Base-by-base conservation (phyloP, 2,888 invertebrate genomes). In the Macrophya alboannulata region DNA sequence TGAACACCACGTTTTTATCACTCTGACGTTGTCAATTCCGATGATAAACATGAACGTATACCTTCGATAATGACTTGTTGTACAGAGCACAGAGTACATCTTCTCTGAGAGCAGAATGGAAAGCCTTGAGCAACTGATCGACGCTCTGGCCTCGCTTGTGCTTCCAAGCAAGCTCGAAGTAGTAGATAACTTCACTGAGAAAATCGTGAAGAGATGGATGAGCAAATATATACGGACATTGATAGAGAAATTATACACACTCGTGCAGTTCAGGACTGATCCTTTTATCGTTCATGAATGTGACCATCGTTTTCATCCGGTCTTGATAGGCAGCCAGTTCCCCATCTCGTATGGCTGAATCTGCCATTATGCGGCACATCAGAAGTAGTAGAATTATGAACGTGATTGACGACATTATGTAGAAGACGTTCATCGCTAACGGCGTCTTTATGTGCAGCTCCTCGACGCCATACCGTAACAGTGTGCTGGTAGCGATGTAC, bases 91-190 rank as follows among this genome's bases (percentile, higher is more conserved):
- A 88, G 12, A 89, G 55, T 10, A 89, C 84, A 71, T 89, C 88
- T 84, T 87, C 89, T 74, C 88, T 86, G 9, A 89, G 71, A 8
- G 89, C 87, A 4, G 76, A 84, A 84, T 87, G 86, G 51, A 89
- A 88, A 25, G 45, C 10, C 4, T 71, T 82, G 15, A 89, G 85
- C 1, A 87, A 12, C 15, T 79, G 17, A 21, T 86, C 59, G 48
- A 87, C 55, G 68, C 86, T 79, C 59, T 87, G 87, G 4, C 88
- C 87, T 83, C 87, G 85, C 4, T 85, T 86, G 17, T 87, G 87
- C 12, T 68, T 76, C 90, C 90, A 90, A 48, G 89, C 84, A 51
- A 87, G 89, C 74, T 90, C 89, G 81, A 87, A 91, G 79, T 91
- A 87, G n/a, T 21, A 72, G 40, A 68, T n/a, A n/a, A 72, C 84